phyloP scores from a whole-genome alignment of 2,797 vertebrate genomes.

The Parauchenoglanis ngamensis region DNA sequence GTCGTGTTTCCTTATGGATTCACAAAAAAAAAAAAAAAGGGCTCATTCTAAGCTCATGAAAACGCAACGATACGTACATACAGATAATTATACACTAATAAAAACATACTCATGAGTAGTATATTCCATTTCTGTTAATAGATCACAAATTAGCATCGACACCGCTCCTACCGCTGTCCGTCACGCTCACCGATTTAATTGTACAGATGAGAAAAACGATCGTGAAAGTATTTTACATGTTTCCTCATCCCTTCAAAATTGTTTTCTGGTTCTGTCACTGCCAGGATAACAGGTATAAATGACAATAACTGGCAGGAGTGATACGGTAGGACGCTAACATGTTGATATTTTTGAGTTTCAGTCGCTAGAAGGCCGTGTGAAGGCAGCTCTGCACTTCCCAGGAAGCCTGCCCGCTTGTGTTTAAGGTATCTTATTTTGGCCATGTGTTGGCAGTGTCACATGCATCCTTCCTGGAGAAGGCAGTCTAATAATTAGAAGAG shows the following conservation, averaged over 20 bases:
- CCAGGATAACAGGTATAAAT: not conserved
- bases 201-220: not conserved
- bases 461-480: not conserved
- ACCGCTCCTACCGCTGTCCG: no score
- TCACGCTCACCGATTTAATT: not conserved
- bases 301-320: not conserved
- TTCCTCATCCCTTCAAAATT: not conserved
- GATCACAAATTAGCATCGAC: no score
- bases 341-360: not conserved
- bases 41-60: no score
- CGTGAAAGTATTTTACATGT: not conserved
- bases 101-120: no score
- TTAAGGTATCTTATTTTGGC: not conserved
- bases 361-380: not conserved
- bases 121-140: no score
- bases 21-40: no score
- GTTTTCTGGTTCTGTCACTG: not conserved
- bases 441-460: not conserved
- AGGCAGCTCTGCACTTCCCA: not conserved
- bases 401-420: not conserved
- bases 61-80: no score
- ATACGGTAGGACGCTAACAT: not conserved
- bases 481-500: slow-evolving; percentile 10
- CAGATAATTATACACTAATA: no score
- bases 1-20: no score